Base-by-base conservation (phyloP, 2,888 invertebrate genomes). In the Agonopterix subpropinquella region DNA sequence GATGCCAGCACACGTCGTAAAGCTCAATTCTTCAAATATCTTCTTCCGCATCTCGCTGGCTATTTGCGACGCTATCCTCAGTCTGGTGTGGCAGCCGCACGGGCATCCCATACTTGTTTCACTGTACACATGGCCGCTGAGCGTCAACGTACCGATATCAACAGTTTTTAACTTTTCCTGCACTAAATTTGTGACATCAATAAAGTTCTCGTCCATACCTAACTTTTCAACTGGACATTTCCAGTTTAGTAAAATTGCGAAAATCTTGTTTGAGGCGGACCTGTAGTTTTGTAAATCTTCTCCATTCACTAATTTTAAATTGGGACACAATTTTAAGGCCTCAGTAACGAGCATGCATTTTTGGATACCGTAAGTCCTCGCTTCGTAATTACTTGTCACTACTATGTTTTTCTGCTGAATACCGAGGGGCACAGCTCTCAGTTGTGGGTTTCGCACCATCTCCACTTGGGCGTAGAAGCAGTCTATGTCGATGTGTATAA, bases 381-480 rank as follows among this genome's bases (percentile, higher is more conserved):
- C 96, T 54, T 92, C 82, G 72, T 96, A 96, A 79, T 96, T 96
- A 67, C 94, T 93, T 8, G 96, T 96, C 43, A 96, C 95, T 8
- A 96, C 92, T 51, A 94, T 89, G 75, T 92, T 94, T 73, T 96
- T 96, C 79, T 96, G 96, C 74, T 95, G 93, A 39, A 96, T 91
- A 47, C 96, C 96, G 55, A 96, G 77, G 35, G 95, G 95, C 61
- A 91, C 90, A 48, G 85, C 82, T 54, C 90, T 88, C 48, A 94
- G 78, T 61, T 91, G 88, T 2, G 95, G 94, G 72, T 94, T 91
- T 59, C 91, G 91, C 50, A 93, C 74, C 90, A 93, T 94, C 82
- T 96, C 95, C 57, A 96, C 95, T 90, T 96, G 95, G 53, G 95
- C 95, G 81, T 95, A 96, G 81, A 94, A 96, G 75, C 93, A 95